A percentile compares a stretch with the other conserved stretches of the same genome.
phyloP scores from a whole-genome alignment of 2,888 invertebrate species.

The Anagyrus pseudococci region DNA sequence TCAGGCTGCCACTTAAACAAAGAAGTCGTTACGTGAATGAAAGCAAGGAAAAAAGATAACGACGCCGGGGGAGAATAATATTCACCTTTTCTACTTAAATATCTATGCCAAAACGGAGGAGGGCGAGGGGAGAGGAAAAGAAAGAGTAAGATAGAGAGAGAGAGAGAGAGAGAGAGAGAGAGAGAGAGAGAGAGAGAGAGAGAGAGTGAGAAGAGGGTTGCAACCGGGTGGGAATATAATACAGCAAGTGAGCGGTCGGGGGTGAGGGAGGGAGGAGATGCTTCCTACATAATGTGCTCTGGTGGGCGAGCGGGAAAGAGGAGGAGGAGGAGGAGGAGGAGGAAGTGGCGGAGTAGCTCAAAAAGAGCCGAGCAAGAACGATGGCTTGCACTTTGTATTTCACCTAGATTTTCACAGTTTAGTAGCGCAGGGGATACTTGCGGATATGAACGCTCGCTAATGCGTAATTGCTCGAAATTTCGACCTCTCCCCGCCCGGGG shows the following conservation, averaged over 20 bases:
- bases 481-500: too few relatives aligned
- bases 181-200: too few relatives aligned
- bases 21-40: neutral
- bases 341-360: neutral
- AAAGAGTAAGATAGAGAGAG: too few relatives aligned
- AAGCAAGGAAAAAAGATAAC: conserved; percentile 9
- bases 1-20: conserved; percentile 3
- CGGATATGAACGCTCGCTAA: conserved; percentile 6
- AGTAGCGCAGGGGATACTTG: conserved; percentile 13
- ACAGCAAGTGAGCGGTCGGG: neutral
- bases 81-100: conserved; percentile 44
- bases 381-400: conserved; percentile 6
- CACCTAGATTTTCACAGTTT: conserved; percentile 9
- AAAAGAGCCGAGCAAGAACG: conserved; percentile 9
- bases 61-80: conserved; percentile 43
- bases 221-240: neutral
- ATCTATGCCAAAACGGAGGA: conserved; percentile 29
- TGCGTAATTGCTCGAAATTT: conserved; percentile 11
- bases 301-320: conserved; percentile 6
- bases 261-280: neutral
- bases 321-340: conserved; percentile 14
- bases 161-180: too few relatives aligned
- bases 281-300: neutral
- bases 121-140: neutral
- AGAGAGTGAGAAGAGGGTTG: too few relatives aligned